phyloP scores from a whole-genome alignment of 2,888 invertebrate species.

The Tuta absoluta region DNA sequence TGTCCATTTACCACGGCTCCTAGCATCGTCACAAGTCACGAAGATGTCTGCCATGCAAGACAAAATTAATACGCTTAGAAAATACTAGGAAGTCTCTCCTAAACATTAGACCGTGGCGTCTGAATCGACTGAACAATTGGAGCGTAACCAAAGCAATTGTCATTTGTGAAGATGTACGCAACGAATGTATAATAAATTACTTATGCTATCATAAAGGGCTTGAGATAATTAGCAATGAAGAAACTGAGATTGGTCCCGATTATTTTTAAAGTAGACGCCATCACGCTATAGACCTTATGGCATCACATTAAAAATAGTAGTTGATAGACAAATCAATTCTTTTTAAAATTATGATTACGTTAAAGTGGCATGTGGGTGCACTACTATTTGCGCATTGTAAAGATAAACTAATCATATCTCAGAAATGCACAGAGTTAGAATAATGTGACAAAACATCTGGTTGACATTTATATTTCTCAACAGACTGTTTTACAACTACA shows the following conservation, averaged over 20 bases:
- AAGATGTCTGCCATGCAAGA: constrained; percentile 29
- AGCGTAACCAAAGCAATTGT: constrained; percentile 46
- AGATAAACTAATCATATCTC: constrained; percentile 12
- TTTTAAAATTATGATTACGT: constrained; percentile 14
- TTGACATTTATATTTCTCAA: constrained; percentile 10
- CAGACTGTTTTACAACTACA: neutral
- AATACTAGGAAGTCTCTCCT: constrained; percentile 20
- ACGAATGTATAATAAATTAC: constrained; percentile 53
- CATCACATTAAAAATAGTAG: constrained; percentile 13
- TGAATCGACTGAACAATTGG: constrained; percentile 46
- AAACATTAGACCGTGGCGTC: constrained; percentile 31
- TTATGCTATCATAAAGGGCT: constrained; percentile 25
- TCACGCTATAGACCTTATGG: neutral
- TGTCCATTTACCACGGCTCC: constrained; percentile 42
- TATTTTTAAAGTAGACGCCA: constrained; percentile 19
- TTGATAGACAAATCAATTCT: neutral
- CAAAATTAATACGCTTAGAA: constrained; percentile 29
- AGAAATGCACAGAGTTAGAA: constrained; percentile 9
- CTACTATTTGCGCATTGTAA: constrained; percentile 15
- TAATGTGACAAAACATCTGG: constrained; percentile 1
- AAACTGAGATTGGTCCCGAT: constrained; percentile 29
- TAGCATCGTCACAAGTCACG: constrained; percentile 39
- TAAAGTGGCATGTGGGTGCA: constrained; percentile 3
- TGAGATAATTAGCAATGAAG: constrained; percentile 24
- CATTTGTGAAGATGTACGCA: constrained; percentile 43